Conservation (phyloP, 2,888 invertebrate species). For the Metellina segmentata region DNA sequence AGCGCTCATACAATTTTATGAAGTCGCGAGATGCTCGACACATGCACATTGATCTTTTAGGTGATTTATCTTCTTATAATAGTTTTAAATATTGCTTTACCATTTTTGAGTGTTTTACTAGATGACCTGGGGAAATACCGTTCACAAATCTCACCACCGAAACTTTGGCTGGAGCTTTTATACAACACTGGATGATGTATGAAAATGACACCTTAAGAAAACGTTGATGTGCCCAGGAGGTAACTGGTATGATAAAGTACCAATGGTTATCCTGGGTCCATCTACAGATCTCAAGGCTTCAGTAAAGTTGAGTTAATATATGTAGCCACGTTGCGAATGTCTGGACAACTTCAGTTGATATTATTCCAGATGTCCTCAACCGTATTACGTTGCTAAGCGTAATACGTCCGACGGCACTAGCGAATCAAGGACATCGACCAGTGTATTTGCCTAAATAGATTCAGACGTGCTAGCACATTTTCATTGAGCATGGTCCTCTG, state of each 20-base stretch:
- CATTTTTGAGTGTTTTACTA: conserved; percentile 48
- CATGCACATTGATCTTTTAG: neutral
- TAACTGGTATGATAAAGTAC: neutral
- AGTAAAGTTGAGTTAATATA: neutral
- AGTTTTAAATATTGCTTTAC: conserved; percentile 37
- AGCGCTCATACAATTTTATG: neutral
- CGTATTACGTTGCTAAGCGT: neutral
- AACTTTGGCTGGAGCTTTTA: conserved; percentile 71
- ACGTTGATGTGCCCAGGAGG: neutral
- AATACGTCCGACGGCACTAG: too few species aligned
- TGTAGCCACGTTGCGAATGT: neutral
- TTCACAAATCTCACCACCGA: conserved; percentile 74
- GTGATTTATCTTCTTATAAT: neutral
- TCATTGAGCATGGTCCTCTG: neutral
- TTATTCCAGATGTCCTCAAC: neutral
- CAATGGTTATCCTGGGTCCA: neutral
- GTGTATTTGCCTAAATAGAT: neutral
- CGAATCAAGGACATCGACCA: too few species aligned
- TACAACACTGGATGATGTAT: conserved; percentile 74
- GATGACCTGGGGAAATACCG: conserved; percentile 78
- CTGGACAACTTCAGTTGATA: neutral
- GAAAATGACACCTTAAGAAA: neutral
- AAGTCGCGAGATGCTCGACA: neutral
- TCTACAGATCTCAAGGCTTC: neutral
- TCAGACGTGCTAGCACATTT: neutral